Evolutionary conservation across 1,140 invertebrate genomes (phyloP), one percentile per base, ranked within the genome.

Genomic region (Eumaeus atala): DNA sequence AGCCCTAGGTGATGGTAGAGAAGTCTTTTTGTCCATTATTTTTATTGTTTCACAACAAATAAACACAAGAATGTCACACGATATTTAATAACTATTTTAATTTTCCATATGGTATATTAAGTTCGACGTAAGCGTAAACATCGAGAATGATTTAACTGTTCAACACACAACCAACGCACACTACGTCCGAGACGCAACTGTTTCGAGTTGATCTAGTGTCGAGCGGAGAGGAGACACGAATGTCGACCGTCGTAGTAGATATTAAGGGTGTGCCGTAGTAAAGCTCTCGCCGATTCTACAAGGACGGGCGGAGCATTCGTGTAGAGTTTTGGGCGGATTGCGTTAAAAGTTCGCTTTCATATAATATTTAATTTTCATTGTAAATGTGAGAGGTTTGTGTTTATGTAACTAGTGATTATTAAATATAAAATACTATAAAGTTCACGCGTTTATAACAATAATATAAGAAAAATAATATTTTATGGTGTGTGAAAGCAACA

Each of bases 21-120:
- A 62, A 11, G 71, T 66, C 60, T 77, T 81, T 59, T 64, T 78
- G 65, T 76, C 78, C 86, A 87, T 88, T 58, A 66, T 72, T 51
- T 54, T 62, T 50, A 28, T 66, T 54, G 66, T 53, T 66, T 56
- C 70, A 70, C 51, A 28, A 61, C 42, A 44, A 62, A 49, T 58
- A 28, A 28, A 48, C 57, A 64, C 64, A 61, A 58, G 72, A 74
- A 65, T 67, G 69, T 63, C 68, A 54, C 40, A 47, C 33, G 9
- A 34, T 44, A 35, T 44, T 34, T 8, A 42, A 33, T 12, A 44
- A 28, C 18, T 54, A 16, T 44, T 54, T 62, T 58, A 68, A 73
- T 61, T 71, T 68, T 62, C 64, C 59, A 51, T 55, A 36, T 52
- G 48, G 47, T 55, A 61, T 48, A 48, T 57, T 58, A 77, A 75